phyloP scores from a whole-genome alignment of 2,113 vertebrate genomes.

The Cyprinodon variegatus region DNA sequence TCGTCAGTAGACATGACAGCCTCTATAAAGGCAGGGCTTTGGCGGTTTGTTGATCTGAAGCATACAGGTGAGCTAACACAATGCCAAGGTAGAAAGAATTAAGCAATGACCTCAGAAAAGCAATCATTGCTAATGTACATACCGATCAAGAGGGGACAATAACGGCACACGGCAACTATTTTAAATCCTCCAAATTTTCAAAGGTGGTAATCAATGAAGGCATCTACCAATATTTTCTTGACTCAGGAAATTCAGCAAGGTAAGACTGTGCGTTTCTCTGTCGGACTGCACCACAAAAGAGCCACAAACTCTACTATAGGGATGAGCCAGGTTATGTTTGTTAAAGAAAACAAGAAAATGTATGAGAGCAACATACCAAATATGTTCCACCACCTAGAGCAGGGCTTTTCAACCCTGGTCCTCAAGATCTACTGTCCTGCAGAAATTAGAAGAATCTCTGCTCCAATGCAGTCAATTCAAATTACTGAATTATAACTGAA shows the following conservation, averaged over 20 bases:
- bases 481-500: no score
- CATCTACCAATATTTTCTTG: background rate
- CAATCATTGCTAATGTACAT: background rate
- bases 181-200: background rate
- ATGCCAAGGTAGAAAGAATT: background rate
- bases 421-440: no score
- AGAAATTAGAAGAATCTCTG: no score
- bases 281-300: background rate
- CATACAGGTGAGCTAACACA: background rate
- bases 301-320: background rate
- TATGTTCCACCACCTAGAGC: no score
- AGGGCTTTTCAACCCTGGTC: no score
- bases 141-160: background rate
- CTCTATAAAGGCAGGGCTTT: background rate
- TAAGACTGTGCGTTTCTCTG: background rate
- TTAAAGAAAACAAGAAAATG: no score
- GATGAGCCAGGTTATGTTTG: no score
- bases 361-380: no score
- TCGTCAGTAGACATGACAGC: no score
- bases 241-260: background rate
- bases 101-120: background rate
- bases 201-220: background rate
- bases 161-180: no score
- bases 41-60: background rate
- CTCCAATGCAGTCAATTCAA: no score